Evolutionary conservation across 2,113 vertebrate genomes (phyloP), one percentile per base, ranked within the genome.

Genomic region (Halichoerus grypus): DNA sequence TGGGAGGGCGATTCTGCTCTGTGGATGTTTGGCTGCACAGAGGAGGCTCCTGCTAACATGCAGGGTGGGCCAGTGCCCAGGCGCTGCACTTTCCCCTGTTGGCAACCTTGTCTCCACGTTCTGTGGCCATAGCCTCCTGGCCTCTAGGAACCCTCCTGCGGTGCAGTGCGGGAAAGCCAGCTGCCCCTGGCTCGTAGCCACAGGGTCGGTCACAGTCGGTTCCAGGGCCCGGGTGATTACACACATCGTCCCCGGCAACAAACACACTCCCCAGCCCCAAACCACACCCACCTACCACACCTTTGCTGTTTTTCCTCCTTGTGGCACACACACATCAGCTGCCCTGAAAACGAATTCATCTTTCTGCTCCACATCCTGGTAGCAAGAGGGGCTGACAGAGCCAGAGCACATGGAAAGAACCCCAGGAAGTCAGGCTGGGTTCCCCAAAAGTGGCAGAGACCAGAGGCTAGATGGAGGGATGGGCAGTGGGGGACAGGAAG

Each of bases 21-120:
- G 71, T 28, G 28, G 26, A 31, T 9, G 22, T 8, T n/a, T 89
- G 42, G 28, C 71, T 4, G n/a, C 26, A 26, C 1, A 21, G 69
- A 33, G n/a, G 51, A 28, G 72, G 10, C 9, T 49, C 10, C 5
- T 0, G 28, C 3, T 10, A 2, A 24, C 4, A 3, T 0, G 5
- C 18, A 49, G n/a, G 65, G 1, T 0, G 1, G 12, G 53, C 72
- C 36, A 0, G n/a, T 2, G 31, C 42, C 83, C 9, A 22, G 22
- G 63, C 46, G 0, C 13, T 22, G 69, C 69, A 1, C 76, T 49
- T 49, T 7, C 26, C 59, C 2, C 14, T 33, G 6, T 7, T 49
- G 36, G 1, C 4, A 18, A 3, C n/a, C 36, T 1, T 11, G 10
- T 10, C n/a, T 31, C 46, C 8, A 10, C 2, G 0, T 18, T 42